Conservation (phyloP, 2,797 vertebrate genomes). For the Ctenopoma multispine region DNA sequence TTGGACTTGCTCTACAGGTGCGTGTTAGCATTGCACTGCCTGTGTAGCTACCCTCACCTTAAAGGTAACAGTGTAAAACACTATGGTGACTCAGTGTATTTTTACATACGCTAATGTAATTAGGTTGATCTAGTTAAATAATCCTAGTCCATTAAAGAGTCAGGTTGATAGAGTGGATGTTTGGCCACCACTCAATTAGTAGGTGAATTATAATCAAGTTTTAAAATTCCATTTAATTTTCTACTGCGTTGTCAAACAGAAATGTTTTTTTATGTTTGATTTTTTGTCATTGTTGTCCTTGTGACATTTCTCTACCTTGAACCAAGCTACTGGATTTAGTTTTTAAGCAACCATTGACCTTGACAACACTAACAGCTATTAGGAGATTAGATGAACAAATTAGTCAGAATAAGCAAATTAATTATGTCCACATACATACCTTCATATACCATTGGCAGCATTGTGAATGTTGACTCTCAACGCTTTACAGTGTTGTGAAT, state of each 20-base stretch:
- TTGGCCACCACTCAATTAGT: no score
- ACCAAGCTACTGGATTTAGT: not conserved
- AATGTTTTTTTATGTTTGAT: not conserved
- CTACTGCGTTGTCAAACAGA: not conserved
- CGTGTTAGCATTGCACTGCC: not conserved
- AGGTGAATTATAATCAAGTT: no score
- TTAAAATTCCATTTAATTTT: no score
- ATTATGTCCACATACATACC: slow-evolving; percentile 28
- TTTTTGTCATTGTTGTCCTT: not conserved
- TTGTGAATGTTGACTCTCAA: not conserved
- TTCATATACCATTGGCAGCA: not conserved
- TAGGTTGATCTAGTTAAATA: no score
- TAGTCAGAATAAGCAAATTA: slow-evolving; percentile 29
- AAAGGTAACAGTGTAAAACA: no score
- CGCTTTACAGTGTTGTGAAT: slow-evolving; percentile 10
- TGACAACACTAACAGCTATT: slow-evolving; percentile 10
- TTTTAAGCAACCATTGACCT: slow-evolving; percentile 4
- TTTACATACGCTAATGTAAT: no score
- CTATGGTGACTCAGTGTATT: no score
- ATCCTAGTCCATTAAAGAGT: no score
- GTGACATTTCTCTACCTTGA: slow-evolving; percentile 5
- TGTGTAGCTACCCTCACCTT: not conserved
- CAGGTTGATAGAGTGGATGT: no score
- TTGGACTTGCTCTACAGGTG: not conserved
- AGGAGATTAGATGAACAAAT: slow-evolving; percentile 33